A percentile compares a stretch with the other conserved stretches of the same genome.
Evolutionary conservation across 2,113 vertebrate species (phyloP).

Genomic region (Neodontobutis hainanensis): DNA sequence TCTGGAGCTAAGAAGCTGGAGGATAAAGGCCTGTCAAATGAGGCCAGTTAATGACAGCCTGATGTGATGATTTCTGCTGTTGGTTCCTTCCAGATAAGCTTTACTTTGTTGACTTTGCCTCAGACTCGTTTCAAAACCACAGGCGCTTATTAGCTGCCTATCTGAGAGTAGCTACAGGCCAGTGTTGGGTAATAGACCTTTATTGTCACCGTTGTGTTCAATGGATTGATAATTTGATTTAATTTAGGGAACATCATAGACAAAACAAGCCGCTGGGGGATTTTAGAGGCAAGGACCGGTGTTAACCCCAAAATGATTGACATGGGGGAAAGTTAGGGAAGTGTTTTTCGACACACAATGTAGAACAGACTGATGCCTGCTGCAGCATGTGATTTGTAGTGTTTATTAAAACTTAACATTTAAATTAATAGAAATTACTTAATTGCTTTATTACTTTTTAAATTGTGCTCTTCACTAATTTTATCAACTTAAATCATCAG

Average conservation of each 20-base stretch:
- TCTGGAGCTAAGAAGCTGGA: slow-evolving; percentile 55
- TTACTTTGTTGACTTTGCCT: slow-evolving; percentile 67
- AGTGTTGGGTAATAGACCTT: slow-evolving; percentile 41
- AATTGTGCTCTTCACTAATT: too few relatives aligned
- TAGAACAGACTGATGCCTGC: too few relatives aligned
- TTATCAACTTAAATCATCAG: too few relatives aligned
- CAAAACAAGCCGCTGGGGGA: slow-evolving; percentile 17
- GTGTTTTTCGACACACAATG: neutral
- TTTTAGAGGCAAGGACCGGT: slow-evolving; percentile 44
- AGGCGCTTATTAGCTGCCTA: slow-evolving; percentile 61
- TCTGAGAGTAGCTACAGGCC: slow-evolving; percentile 54
- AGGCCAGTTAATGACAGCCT: slow-evolving; percentile 60
- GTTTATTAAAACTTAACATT: too few relatives aligned
- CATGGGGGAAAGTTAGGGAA: slow-evolving; percentile 14
- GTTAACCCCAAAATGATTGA: slow-evolving; percentile 17
- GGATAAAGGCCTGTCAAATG: slow-evolving; percentile 59
- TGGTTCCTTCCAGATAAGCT: slow-evolving; percentile 56
- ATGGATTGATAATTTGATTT: slow-evolving; percentile 51
- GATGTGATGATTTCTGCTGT: slow-evolving; percentile 56
- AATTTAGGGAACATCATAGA: slow-evolving; percentile 15
- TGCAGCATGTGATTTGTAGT: too few relatives aligned
- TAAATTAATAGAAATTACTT: slow-evolving; percentile 9
- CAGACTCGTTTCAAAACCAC: slow-evolving; percentile 30
- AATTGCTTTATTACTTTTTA: slow-evolving; percentile 2
- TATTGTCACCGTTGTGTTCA: slow-evolving; percentile 32